phyloP scores from a whole-genome alignment of 2,797 vertebrate genomes.

The Crocidura indochinensis region DNA sequence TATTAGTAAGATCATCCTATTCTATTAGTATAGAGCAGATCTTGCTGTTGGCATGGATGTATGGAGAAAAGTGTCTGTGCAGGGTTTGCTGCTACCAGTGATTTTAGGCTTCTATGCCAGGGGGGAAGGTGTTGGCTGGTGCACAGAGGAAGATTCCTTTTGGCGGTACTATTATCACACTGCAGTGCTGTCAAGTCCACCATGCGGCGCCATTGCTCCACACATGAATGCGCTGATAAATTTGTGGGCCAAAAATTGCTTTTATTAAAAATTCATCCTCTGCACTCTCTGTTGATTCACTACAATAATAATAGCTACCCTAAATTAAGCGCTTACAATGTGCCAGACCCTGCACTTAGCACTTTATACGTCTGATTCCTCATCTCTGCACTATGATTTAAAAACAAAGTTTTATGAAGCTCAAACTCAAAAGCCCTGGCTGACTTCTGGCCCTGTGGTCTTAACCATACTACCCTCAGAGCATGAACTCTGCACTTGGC shows the following conservation, averaged over 20 bases:
- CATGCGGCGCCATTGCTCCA: not conserved
- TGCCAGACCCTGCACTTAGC: not conserved
- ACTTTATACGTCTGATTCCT: not conserved
- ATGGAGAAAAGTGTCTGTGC: not conserved
- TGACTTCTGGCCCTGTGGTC: not conserved
- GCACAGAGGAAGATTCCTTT: too few relatives aligned
- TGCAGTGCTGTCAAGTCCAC: conserved; percentile 58
- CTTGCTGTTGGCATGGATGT: not conserved
- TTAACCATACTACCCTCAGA: not conserved
- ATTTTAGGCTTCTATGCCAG: not conserved
- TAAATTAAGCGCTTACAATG: not conserved
- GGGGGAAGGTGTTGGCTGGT: not conserved
- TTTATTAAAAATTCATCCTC: not conserved
- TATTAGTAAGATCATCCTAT: not conserved
- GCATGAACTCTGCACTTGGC: not conserved
- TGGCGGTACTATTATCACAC: rapidly evolving
- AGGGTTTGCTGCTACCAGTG: not conserved
- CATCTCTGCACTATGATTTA: too few relatives aligned
- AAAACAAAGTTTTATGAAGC: too few relatives aligned
- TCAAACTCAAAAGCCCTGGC: too few relatives aligned
- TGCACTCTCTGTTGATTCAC: not conserved
- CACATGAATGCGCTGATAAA: not conserved
- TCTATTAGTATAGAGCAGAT: not conserved
- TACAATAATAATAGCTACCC: conserved; percentile 19
- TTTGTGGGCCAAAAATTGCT: not conserved